Evolutionary conservation across 2,888 invertebrate genomes (phyloP), one percentile per base, ranked within the genome.

Genomic region (Netelia fuscicornis): DNA sequence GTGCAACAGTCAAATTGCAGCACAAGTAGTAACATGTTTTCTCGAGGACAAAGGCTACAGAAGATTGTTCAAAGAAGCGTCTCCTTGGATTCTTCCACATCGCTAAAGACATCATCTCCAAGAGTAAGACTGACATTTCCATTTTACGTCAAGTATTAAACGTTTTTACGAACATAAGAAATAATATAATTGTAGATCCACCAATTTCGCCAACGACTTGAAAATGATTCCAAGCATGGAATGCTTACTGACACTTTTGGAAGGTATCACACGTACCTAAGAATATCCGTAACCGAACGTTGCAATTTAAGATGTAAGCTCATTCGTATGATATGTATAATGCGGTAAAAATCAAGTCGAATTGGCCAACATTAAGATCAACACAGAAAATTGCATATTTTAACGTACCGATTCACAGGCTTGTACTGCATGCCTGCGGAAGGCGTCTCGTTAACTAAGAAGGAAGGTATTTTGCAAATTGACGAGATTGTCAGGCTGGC

Each of bases 381-480:
- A 11, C 8, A 62, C 2, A 1, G 20, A 1, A 72, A 70, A 10
- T 17, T 60, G 13, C 20, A 64, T 75, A 65, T 79, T 70, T 25
- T 25, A 48, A n/a, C 23, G 17, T 20, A 20, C 3, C 23, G 65
- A 81, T 2, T 90, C 91, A 58, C 91, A 98, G 98, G 98, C 94
- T 96, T 97, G 89, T 99, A 99, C 94, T 99, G 99, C 94, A 99
- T 99, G 99, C 99, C 99, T 9, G 97, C 97, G 60, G 98, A 98
- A 92, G 99, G 99, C 64, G 98, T 99, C 78, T 94, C 96, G 78
- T 94, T 99, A 87, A 97, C 98, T 67, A 95, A 97, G 79, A 97
- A 97, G 88, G 93, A 95, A 9, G 95, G 96, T 86, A 95, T 99
- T 85, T 95, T 99, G 78, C 96, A 96, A 23, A 96, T 96, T 5